Evolutionary conservation across 2,113 vertebrate species (phyloP).

Genomic region (Limanda limanda): DNA sequence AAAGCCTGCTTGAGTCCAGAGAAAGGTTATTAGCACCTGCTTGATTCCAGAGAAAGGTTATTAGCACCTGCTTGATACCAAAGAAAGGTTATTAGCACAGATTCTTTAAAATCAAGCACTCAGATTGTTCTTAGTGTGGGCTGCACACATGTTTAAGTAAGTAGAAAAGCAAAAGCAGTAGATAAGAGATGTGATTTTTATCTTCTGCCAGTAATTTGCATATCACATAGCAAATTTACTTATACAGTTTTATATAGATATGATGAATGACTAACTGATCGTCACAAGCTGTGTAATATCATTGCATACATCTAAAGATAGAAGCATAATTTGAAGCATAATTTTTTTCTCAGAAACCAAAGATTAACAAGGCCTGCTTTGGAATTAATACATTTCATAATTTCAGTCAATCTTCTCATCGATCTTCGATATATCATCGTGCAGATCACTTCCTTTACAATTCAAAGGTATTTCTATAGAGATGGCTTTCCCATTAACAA

Average conservation of each 20-base stretch:
- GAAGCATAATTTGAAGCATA: too few relatives aligned
- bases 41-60: background rate
- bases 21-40: background rate
- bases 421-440: too few relatives aligned
- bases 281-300: background rate
- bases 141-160: background rate
- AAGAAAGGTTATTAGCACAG: too few relatives aligned
- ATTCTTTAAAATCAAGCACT: too few relatives aligned
- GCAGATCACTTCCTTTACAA: too few relatives aligned
- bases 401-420: too few relatives aligned
- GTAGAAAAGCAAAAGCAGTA: background rate
- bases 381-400: too few relatives aligned
- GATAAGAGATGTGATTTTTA: background rate
- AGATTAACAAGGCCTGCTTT: too few relatives aligned
- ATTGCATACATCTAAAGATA: background rate
- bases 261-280: background rate
- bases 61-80: background rate
- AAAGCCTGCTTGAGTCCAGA: background rate
- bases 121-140: background rate
- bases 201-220: background rate
- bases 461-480: too few relatives aligned
- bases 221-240: slow-evolving; percentile 7
- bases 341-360: too few relatives aligned
- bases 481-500: too few relatives aligned
- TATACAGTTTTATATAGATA: background rate